Conservation (phyloP, 2,888 invertebrate genomes). For the Troides helena region DNA sequence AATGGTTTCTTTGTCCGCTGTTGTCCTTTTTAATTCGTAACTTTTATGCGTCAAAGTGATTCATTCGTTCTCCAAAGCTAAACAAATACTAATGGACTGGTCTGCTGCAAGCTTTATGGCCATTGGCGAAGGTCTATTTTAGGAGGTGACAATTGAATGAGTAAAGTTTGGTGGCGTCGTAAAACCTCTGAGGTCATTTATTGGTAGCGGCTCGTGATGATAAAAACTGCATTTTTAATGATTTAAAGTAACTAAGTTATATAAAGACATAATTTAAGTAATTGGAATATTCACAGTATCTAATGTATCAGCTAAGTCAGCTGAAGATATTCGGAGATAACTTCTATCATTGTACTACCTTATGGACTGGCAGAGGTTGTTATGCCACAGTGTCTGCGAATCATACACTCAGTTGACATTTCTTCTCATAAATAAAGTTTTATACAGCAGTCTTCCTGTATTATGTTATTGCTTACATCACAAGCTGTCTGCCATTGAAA, state of each 20-base stretch:
- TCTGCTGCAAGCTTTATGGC: constrained; percentile 29
- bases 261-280: neutral
- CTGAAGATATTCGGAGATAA: too few species aligned
- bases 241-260: neutral
- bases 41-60: constrained; percentile 77
- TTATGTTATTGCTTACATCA: too few species aligned
- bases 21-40: constrained; percentile 78
- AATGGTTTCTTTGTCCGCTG: constrained; percentile 76
- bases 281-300: too few species aligned
- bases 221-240: constrained; percentile 49
- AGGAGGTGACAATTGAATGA: constrained; percentile 15
- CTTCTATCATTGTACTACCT: too few species aligned
- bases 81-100: constrained; percentile 24
- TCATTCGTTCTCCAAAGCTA: constrained; percentile 56
- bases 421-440: too few species aligned
- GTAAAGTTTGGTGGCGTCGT: constrained; percentile 37
- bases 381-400: too few species aligned
- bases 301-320: too few species aligned
- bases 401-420: too few species aligned
- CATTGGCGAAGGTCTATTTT: constrained; percentile 28
- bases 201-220: constrained; percentile 43
- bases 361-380: too few species aligned
- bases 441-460: too few species aligned
- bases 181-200: constrained; percentile 51
- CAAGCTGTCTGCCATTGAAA: too few species aligned